Conservation (phyloP, 2,888 invertebrate species). For the Stenoptilia bipunctidactyla region DNA sequence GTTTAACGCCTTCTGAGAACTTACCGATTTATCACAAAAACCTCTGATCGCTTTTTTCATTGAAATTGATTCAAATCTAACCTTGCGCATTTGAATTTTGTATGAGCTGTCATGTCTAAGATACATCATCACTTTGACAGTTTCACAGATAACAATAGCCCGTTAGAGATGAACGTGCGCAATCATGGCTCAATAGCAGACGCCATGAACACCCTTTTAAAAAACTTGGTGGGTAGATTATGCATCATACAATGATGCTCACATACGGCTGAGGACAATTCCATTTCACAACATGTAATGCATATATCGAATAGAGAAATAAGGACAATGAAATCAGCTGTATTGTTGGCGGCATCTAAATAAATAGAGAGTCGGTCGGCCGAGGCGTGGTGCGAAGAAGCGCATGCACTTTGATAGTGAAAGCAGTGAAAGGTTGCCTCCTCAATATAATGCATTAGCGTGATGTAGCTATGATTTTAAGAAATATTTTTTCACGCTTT, state of each 20-base stretch:
- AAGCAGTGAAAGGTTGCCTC: constrained; percentile 61
- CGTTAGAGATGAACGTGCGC: too few species aligned
- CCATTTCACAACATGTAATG: constrained; percentile 42
- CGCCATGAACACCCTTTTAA: constrained; percentile 52
- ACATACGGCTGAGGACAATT: constrained; percentile 29
- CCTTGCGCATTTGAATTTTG: too few species aligned
- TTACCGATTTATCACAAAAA: too few species aligned
- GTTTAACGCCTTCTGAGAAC: too few species aligned
- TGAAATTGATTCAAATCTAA: too few species aligned
- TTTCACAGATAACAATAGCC: not conserved
- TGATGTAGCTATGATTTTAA: constrained; percentile 5
- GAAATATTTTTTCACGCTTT: not conserved
- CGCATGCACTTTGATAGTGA: constrained; percentile 51
- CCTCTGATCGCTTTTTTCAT: too few species aligned
- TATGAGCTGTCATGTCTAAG: too few species aligned
- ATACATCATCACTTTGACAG: not conserved
- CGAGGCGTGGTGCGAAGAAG: constrained; percentile 33
- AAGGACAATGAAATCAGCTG: constrained; percentile 52
- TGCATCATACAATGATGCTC: constrained; percentile 54
- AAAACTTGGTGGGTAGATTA: constrained; percentile 54
- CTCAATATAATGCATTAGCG: constrained; percentile 9
- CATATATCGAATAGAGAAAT: constrained; percentile 37
- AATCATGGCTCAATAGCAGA: constrained; percentile 19
- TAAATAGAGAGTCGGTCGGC: constrained; percentile 57
- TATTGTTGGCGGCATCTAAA: constrained; percentile 50